Evolutionary conservation across 2,797 vertebrate species (phyloP).

Genomic region (Gephyroberyx darwinii): DNA sequence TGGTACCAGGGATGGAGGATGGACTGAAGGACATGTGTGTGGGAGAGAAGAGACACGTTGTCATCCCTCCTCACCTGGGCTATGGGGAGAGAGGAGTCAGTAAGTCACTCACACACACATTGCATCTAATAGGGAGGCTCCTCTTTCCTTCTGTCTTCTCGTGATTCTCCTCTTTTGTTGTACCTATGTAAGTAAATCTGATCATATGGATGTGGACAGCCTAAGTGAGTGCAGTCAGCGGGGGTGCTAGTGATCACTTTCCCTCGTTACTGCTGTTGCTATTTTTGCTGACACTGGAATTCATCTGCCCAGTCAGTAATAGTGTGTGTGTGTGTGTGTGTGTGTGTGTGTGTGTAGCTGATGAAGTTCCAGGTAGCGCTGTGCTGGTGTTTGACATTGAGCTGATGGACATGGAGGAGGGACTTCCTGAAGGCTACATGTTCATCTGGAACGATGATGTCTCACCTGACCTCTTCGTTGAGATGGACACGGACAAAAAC

Average conservation of each 20-base stretch:
- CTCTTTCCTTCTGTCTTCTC: too few relatives aligned
- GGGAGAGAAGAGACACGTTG: slow-evolving; percentile 87
- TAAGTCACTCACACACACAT: slow-evolving; percentile 73
- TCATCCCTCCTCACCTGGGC: slow-evolving; percentile 94
- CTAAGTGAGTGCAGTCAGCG: too few relatives aligned
- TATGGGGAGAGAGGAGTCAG: slow-evolving; percentile 96
- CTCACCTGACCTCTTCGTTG: slow-evolving; percentile 90
- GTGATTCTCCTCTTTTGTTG: too few relatives aligned
- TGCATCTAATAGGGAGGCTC: not conserved
- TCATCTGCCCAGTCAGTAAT: slow-evolving; percentile 5
- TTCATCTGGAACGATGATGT: slow-evolving; percentile 95
- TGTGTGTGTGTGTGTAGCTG: slow-evolving; percentile 77
- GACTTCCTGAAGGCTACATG: slow-evolving; percentile 98
- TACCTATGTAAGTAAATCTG: too few relatives aligned
- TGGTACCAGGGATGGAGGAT: slow-evolving; percentile 96
- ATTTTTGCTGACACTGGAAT: too few relatives aligned
- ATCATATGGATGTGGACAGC: too few relatives aligned
- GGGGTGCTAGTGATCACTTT: too few relatives aligned
- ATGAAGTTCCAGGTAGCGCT: slow-evolving; percentile 95
- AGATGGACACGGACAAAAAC: slow-evolving; percentile 91
- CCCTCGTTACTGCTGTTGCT: too few relatives aligned
- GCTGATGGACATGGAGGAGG: slow-evolving; percentile 90
- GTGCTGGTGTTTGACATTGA: slow-evolving; percentile 94
- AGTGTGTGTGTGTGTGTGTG: slow-evolving; percentile 18
- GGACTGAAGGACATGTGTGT: slow-evolving; percentile 95